phyloP scores from a whole-genome alignment of 1,140 invertebrate species.

The Helicorthomorpha holstii region DNA sequence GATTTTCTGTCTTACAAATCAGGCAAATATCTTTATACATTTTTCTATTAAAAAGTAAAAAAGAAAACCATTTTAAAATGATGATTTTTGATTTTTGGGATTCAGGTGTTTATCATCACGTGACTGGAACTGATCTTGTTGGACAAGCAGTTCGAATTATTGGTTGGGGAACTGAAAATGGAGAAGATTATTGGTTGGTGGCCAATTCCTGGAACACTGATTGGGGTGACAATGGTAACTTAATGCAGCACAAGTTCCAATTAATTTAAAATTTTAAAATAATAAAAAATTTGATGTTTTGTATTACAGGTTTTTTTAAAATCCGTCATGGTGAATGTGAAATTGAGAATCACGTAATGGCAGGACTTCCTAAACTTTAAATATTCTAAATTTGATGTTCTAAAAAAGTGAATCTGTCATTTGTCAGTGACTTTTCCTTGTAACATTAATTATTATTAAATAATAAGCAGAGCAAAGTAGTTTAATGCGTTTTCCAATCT shows the following conservation, averaged over 20 bases:
- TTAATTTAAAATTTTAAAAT: too few species aligned
- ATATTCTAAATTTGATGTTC: too few species aligned
- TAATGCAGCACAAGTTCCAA: too few species aligned
- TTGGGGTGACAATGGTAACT: slow-evolving; percentile 47
- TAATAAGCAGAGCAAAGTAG: too few species aligned
- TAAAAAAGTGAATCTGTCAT: too few species aligned
- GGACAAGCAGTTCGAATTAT: slow-evolving; percentile 81
- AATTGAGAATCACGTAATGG: slow-evolving; percentile 60
- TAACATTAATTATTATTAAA: too few species aligned
- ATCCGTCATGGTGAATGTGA: slow-evolving; percentile 69
- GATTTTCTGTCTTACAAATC: slow-evolving; percentile 74
- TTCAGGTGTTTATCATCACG: slow-evolving; percentile 77
- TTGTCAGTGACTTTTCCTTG: too few species aligned
- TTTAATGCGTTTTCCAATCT: too few species aligned
- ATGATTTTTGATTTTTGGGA: too few species aligned
- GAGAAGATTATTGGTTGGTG: slow-evolving; percentile 69
- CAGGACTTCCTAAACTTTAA: slow-evolving; percentile 69
- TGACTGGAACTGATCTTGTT: slow-evolving; percentile 49
- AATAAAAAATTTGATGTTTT: slow-evolving; percentile 19
- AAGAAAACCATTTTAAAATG: too few species aligned
- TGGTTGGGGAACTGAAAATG: slow-evolving; percentile 69
- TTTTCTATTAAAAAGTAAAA: too few species aligned
- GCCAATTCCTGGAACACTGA: slow-evolving; percentile 87
- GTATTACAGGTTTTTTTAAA: slow-evolving; percentile 68
- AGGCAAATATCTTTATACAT: too few species aligned